Evolutionary conservation across 2,797 vertebrate genomes (phyloP).

Genomic region (Carduelis carduelis): DNA sequence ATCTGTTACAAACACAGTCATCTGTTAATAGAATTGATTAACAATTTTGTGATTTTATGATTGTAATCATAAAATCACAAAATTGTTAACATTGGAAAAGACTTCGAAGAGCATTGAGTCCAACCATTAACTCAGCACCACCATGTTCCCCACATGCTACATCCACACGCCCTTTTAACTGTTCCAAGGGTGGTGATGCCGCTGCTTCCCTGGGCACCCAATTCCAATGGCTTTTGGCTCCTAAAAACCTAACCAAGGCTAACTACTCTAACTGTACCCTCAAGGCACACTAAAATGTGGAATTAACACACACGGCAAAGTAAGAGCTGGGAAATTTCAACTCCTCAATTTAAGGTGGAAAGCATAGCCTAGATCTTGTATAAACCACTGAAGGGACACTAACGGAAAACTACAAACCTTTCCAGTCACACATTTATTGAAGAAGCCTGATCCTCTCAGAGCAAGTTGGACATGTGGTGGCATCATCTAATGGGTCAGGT

Average conservation of each 20-base stretch:
- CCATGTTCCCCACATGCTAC: background rate
- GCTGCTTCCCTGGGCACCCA: background rate
- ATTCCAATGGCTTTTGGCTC: background rate
- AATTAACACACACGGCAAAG: background rate
- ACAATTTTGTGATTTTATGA: too few species aligned
- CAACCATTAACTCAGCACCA: background rate
- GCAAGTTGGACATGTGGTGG: background rate
- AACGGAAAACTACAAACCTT: background rate
- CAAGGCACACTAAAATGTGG: background rate
- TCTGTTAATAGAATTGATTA: background rate
- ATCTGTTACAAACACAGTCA: background rate
- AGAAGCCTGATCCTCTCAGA: background rate
- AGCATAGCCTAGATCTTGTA: background rate
- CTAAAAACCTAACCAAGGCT: background rate
- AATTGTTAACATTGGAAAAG: background rate
- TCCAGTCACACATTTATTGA: background rate
- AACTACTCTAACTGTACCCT: background rate
- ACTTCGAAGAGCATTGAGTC: background rate
- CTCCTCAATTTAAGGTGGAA: background rate
- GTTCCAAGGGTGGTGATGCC: background rate
- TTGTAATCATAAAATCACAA: background rate
- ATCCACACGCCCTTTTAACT: rapidly evolving
- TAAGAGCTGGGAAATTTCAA: background rate
- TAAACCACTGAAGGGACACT: background rate
- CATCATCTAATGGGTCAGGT: background rate